phyloP scores from a whole-genome alignment of 2,888 invertebrate genomes.

The Marasmarcha lunaedactyla region DNA sequence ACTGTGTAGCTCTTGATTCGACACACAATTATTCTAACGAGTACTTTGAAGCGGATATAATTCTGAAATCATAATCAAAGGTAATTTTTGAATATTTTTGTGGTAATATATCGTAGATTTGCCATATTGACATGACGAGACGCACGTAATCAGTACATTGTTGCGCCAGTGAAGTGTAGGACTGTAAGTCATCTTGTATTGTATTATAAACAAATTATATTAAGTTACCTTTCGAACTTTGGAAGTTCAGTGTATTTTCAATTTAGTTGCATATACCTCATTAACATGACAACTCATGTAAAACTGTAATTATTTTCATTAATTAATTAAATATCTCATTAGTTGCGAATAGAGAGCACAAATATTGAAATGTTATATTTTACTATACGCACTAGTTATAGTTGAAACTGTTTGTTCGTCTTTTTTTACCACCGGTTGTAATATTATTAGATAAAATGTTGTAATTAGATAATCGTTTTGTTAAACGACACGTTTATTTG shows the following conservation, averaged over 20 bases:
- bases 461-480: too few relatives aligned
- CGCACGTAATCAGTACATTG: too few relatives aligned
- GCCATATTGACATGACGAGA: too few relatives aligned
- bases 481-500: too few relatives aligned
- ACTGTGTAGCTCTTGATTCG: too few relatives aligned
- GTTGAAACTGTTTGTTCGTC: conserved; percentile 19
- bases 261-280: conserved; percentile 37
- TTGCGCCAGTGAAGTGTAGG: conserved; percentile 51
- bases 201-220: conserved; percentile 23
- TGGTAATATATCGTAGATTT: too few relatives aligned
- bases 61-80: too few relatives aligned
- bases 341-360: neutral
- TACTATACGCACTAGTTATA: neutral
- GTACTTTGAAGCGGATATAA: too few relatives aligned
- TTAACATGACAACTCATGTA: conserved; percentile 54
- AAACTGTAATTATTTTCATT: conserved; percentile 19
- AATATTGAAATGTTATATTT: neutral
- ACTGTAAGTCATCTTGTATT: conserved; percentile 60
- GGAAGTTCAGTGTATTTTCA: conserved; percentile 51
- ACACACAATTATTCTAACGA: too few relatives aligned
- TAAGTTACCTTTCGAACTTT: conserved; percentile 66
- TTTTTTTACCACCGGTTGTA: conserved; percentile 23
- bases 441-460: conserved; percentile 4
- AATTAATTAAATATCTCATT: conserved; percentile 1
- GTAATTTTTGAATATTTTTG: too few relatives aligned